Conservation (phyloP, 2,113 vertebrate species). For the Bambusicola thoracicus region DNA sequence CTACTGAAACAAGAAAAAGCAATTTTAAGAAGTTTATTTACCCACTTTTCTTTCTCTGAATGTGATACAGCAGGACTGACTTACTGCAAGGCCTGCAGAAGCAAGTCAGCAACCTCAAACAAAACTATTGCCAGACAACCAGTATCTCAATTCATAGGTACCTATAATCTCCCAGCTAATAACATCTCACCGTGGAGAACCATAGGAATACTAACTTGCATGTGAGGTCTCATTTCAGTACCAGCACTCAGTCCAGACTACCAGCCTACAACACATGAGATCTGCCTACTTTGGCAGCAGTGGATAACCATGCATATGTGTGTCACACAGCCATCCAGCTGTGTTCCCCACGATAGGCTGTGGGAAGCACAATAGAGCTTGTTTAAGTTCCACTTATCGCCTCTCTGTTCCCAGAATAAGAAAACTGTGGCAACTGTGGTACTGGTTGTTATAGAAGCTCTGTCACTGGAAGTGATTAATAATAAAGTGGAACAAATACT, state of each 20-base stretch:
- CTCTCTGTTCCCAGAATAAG: neutral
- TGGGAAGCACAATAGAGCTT: neutral
- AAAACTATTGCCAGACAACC: neutral
- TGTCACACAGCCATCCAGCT: neutral
- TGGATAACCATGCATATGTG: fast-evolving
- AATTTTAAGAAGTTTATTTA: conserved; percentile 12
- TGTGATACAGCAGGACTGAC: neutral
- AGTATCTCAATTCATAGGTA: neutral
- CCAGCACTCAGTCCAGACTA: neutral
- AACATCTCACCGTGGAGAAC: neutral
- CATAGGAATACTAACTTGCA: neutral
- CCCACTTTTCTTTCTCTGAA: neutral
- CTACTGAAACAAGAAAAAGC: neutral
- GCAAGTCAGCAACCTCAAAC: neutral
- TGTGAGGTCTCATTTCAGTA: neutral
- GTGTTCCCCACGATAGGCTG: fast-evolving
- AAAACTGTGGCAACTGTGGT: neutral
- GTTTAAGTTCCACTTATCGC: neutral
- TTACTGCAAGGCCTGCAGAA: neutral
- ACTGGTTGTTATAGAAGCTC: neutral
- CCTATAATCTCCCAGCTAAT: neutral
- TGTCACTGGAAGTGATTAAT: neutral
- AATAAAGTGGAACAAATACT: neutral
- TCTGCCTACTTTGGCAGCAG: neutral
- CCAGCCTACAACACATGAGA: neutral